These are phyloP conservation scores for Pogonocichla stellata DNA, from an alignment of 2,113 vertebrate genomes.

Conservation along the genomic window DNA sequence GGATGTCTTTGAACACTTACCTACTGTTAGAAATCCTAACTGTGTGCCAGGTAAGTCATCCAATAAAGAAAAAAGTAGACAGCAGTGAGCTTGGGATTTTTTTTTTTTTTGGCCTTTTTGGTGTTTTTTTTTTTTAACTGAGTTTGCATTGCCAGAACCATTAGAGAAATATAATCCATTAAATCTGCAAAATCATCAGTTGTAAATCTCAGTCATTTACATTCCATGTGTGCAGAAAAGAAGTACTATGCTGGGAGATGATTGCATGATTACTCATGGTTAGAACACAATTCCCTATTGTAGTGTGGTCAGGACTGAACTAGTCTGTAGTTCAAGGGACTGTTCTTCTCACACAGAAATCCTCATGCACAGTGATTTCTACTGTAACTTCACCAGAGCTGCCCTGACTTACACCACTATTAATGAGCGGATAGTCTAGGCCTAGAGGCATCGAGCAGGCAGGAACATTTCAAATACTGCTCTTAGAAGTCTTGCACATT, in stretches of 20 bases:
- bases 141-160: slow-evolving; percentile 34
- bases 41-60: not conserved
- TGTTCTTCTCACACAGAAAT: slow-evolving; percentile 44
- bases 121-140: not conserved
- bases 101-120: not conserved
- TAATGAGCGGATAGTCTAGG: not conserved
- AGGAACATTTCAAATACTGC: slow-evolving; percentile 6
- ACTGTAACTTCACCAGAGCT: slow-evolving; percentile 41
- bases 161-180: slow-evolving; percentile 45
- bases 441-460: slow-evolving; percentile 30
- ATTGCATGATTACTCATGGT: slow-evolving; percentile 53
- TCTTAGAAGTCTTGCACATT: slow-evolving; percentile 8
- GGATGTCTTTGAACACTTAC: not conserved
- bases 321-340: slow-evolving; percentile 34
- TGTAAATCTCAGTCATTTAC: slow-evolving; percentile 49
- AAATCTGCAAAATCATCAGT: slow-evolving; percentile 60
- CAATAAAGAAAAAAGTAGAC: slow-evolving; percentile 16
- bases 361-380: slow-evolving; percentile 29
- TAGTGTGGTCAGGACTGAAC: slow-evolving; percentile 57
- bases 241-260: slow-evolving; percentile 54
- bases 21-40: not conserved
- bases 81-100: not conserved
- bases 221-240: slow-evolving; percentile 49
- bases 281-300: slow-evolving; percentile 63
- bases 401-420: slow-evolving; percentile 9